Evolutionary conservation across 2,113 vertebrate species (phyloP).

Genomic region (Odobenus rosmarus): DNA sequence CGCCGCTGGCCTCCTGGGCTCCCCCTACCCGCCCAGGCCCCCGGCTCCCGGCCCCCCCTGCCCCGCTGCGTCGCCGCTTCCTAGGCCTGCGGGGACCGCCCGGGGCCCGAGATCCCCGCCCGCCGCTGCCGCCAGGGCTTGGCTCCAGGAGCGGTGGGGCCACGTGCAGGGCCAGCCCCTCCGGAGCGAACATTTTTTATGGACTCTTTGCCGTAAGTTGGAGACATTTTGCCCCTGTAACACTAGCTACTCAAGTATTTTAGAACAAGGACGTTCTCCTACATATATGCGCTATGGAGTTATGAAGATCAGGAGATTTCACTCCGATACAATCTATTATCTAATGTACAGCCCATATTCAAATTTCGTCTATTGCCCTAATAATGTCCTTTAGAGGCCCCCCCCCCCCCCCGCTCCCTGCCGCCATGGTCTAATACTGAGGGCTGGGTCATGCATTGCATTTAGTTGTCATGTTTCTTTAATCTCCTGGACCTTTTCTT

Average conservation of each 20-base stretch:
- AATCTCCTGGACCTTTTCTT: background rate
- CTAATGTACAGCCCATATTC: background rate
- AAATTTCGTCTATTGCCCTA: background rate
- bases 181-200: background rate
- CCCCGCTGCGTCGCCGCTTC: background rate
- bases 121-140: background rate
- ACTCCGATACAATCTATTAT: background rate
- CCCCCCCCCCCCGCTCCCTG: no score
- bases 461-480: background rate
- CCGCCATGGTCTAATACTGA: background rate
- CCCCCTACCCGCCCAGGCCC: no score
- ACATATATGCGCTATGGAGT: background rate
- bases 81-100: background rate
- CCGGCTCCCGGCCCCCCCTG: no score
- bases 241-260: background rate
- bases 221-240: background rate
- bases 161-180: no score
- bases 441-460: background rate
- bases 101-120: fast-evolving
- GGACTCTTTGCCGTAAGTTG: background rate
- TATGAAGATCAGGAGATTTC: background rate
- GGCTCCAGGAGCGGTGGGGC: fast-evolving
- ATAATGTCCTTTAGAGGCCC: background rate
- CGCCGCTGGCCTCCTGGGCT: background rate
- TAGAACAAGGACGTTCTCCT: background rate